Percentiles rank a stretch among this genome's conserved stretches.
Evolutionary conservation across 92 coral and sea anemone species (phyloP).

Genomic region (Umimayanthus kanabou): DNA sequence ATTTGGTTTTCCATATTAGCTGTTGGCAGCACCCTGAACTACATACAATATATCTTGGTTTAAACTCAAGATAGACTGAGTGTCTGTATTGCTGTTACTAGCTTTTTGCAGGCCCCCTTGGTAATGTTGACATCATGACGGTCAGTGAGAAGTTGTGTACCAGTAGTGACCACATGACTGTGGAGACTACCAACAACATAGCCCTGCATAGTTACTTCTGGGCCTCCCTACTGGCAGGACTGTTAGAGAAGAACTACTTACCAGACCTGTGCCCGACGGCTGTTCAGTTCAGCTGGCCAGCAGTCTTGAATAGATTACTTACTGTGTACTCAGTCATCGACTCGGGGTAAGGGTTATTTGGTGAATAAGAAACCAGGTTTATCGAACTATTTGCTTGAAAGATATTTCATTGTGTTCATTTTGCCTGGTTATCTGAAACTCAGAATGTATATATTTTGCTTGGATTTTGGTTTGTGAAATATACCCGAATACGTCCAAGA

Average conservation of each 20-base stretch:
- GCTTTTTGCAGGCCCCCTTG: constrained; percentile 85
- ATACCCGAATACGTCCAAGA: neutral
- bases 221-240: constrained; percentile 82
- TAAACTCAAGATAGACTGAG: neutral
- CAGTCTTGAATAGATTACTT: constrained; percentile 83
- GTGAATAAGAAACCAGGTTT: neutral
- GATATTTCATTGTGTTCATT: neutral
- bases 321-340: constrained; percentile 91
- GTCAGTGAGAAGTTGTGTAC: constrained; percentile 86
- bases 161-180: constrained; percentile 80
- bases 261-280: constrained; percentile 92
- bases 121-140: constrained; percentile 78
- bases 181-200: constrained; percentile 73
- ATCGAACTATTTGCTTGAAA: neutral
- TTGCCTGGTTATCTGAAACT: neutral
- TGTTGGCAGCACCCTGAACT: neutral
- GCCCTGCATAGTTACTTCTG: constrained; percentile 84
- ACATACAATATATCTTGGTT: neutral
- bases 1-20: neutral
- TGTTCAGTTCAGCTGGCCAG: constrained; percentile 96
- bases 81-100: constrained; percentile 19
- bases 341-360: constrained; percentile 63
- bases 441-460: neutral
- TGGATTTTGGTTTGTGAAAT: neutral
- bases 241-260: constrained; percentile 81